Evolutionary conservation across 2,797 vertebrate genomes (phyloP).

Genomic region (Eptatretus atami): DNA sequence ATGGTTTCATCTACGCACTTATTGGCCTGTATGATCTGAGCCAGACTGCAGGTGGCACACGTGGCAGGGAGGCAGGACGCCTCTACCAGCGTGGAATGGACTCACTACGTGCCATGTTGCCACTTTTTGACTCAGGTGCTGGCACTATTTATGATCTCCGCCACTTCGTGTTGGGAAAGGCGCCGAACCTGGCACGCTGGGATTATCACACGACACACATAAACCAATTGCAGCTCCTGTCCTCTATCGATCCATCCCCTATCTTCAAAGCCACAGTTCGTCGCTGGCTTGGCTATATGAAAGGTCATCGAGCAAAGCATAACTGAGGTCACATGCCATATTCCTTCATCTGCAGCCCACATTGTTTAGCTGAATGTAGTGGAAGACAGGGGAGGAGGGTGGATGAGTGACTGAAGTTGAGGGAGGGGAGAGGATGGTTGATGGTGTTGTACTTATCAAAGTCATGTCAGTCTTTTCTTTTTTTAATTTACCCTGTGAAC

Average conservation of each 20-base stretch:
- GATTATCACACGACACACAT: slow-evolving; percentile 99
- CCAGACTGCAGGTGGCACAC: slow-evolving; percentile 47
- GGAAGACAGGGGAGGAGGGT: too few species aligned
- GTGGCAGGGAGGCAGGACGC: slow-evolving; percentile 33
- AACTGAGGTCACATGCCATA: slow-evolving; percentile 15
- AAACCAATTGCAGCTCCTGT: slow-evolving; percentile 82
- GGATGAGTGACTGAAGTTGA: too few species aligned
- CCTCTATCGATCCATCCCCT: slow-evolving; percentile 39
- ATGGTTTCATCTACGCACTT: slow-evolving; percentile 86
- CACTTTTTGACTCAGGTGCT: slow-evolving; percentile 71
- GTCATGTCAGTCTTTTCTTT: too few species aligned
- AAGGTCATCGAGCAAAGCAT: slow-evolving; percentile 77
- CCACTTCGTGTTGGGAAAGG: slow-evolving; percentile 59
- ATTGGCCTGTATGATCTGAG: slow-evolving; percentile 67
- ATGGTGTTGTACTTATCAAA: too few species aligned
- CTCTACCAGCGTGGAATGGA: slow-evolving; percentile 61
- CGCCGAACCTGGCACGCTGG: slow-evolving; percentile 91
- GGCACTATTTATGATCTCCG: slow-evolving; percentile 91
- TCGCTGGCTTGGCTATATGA: slow-evolving; percentile 82
- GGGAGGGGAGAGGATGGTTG: too few species aligned
- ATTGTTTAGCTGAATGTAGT: too few species aligned
- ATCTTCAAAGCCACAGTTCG: slow-evolving; percentile 60
- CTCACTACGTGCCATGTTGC: slow-evolving; percentile 79
- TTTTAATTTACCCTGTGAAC: too few species aligned
- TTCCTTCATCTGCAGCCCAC: too few species aligned